A percentile compares a stretch with the other conserved stretches of the same genome.
Conservation (phyloP, 2,113 vertebrate species). For the Stigmatopora nigra region DNA sequence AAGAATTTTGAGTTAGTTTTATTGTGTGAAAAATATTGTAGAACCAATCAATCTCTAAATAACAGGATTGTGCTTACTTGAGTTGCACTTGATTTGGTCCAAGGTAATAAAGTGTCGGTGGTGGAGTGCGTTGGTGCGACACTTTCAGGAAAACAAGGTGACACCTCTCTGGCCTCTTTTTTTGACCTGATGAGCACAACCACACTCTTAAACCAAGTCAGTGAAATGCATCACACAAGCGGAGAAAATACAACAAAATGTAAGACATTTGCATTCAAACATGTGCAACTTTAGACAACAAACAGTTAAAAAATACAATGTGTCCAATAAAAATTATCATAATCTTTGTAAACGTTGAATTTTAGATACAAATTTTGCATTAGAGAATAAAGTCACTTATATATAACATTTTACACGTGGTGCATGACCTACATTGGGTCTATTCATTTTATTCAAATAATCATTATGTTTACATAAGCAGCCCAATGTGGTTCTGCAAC, state of each 20-base stretch:
- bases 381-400: neutral
- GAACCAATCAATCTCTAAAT: too few relatives aligned
- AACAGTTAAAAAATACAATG: neutral
- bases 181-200: constrained; percentile 51
- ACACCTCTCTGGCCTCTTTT: constrained; percentile 68
- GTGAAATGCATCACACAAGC: neutral
- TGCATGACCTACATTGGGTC: too few relatives aligned
- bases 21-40: too few relatives aligned
- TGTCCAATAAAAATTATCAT: neutral
- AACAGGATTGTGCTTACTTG: constrained; percentile 75
- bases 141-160: constrained; percentile 79
- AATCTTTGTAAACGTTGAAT: neutral
- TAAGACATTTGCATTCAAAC: neutral
- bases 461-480: too few relatives aligned
- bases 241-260: neutral
- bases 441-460: too few relatives aligned
- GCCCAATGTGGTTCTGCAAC: too few relatives aligned
- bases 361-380: neutral
- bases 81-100: constrained; percentile 80
- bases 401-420: too few relatives aligned
- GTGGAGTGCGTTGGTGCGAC: constrained; percentile 74
- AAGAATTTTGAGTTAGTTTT: too few relatives aligned
- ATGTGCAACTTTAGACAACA: neutral
- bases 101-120: constrained; percentile 80
- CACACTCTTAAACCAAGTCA: neutral